Evolutionary conservation across 2,888 invertebrate genomes (phyloP), one percentile per base, ranked within the genome.

Genomic region (Eupithecia dodoneata): DNA sequence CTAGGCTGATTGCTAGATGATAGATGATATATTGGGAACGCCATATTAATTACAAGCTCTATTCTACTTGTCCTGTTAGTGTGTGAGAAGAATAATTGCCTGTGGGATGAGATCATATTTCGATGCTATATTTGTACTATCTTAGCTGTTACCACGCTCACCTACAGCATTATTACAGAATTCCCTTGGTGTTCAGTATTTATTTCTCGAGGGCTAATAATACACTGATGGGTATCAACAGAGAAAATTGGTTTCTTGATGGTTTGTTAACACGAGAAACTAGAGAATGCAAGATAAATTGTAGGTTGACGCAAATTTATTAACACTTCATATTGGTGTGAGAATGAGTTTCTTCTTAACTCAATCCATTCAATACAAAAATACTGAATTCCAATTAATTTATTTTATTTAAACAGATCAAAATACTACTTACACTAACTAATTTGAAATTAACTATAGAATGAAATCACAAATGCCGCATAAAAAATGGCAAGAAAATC

Each of bases 221-320:
- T 86, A 82, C 86, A 87, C 88, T 79, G 79, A 80, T 77, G 78
- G 87, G 87, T 87, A 90, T 89, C 87, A 84, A 83, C 84, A 76
- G 80, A 83, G 88, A 85, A 87, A 90, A 91, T 88, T 90, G 90
- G 91, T 91, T 90, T 89, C 85, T 85, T 87, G 88, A 92, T 91
- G 89, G 89, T 89, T 90, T 90, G 91, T 91, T 92, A 89, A 85
- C 84, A 83, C 77, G 82, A 79, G 72, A 76, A 79, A 78, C 73
- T 66, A 71, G 55, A 63, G 41, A 52, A 71, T 72, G 41, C n/a
- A 47, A 13, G 63, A 15, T 72, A 63, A 70, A 70, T 73, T 44
- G 42, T 9, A 67, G 67, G 44, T 42, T 67, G 44, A 45, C 44
- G 44, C 44, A 41, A 15, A 65, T 65, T 6, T 65, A 65, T 41